These are phyloP conservation scores for Ochropleura leucogaster DNA, from an alignment of 2,888 invertebrate species.

Conservation along the genomic window DNA sequence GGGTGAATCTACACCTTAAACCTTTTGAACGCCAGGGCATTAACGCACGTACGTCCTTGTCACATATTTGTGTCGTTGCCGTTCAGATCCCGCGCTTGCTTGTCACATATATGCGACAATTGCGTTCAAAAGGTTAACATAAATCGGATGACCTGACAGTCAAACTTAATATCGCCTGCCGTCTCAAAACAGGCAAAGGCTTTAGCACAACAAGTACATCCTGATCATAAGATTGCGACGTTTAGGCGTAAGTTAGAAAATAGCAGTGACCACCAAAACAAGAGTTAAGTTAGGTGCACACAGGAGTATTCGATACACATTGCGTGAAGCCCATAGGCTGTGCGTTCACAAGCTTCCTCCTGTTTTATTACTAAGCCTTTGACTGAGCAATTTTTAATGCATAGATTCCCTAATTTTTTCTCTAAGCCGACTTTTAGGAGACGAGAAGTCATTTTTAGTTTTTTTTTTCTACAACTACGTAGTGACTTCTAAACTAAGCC, in stretches of 20 bases:
- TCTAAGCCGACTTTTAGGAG: conserved; percentile 8
- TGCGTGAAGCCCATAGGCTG: conserved; percentile 62
- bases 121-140: too few species aligned
- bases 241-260: conserved; percentile 4
- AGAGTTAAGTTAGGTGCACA: conserved; percentile 63
- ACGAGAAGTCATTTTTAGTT: conserved; percentile 1
- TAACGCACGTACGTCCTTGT: too few species aligned
- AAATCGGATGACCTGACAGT: neutral
- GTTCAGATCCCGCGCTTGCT: too few species aligned
- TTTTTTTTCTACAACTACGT: conserved; percentile 13
- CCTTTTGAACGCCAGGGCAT: too few species aligned
- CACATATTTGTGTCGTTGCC: too few species aligned
- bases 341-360: conserved; percentile 58
- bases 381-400: conserved; percentile 43
- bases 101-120: too few species aligned
- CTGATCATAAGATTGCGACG: conserved; percentile 33
- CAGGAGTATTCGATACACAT: conserved; percentile 65
- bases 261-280: conserved; percentile 57
- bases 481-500: conserved; percentile 23
- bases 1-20: too few species aligned
- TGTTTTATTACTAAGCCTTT: conserved; percentile 34
- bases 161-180: neutral
- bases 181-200: neutral
- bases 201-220: conserved; percentile 14
- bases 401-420: conserved; percentile 21